Conservation (phyloP, 2,797 vertebrate species). For the Champsocephalus esox region DNA sequence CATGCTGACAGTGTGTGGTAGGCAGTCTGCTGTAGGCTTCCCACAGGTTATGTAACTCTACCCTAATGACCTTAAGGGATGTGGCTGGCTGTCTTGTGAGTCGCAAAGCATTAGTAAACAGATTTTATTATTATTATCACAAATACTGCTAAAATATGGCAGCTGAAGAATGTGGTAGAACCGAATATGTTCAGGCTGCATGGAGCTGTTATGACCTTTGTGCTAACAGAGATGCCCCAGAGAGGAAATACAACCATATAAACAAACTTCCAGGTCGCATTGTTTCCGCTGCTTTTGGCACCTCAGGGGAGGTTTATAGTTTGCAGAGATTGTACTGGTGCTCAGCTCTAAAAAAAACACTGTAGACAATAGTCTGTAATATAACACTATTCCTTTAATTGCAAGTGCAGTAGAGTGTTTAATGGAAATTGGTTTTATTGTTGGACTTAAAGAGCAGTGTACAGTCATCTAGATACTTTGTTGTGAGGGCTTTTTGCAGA, state of each 20-base stretch:
- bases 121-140: conserved; percentile 39
- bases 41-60: conserved; percentile 79
- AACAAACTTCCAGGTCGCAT: conserved; percentile 71
- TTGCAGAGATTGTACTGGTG: conserved; percentile 46
- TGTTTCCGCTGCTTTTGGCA: conserved; percentile 61
- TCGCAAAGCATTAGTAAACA: conserved; percentile 52
- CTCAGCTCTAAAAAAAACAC: conserved; percentile 35
- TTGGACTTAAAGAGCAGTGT: conserved; percentile 28
- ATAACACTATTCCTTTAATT: conserved; percentile 50
- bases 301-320: conserved; percentile 45
- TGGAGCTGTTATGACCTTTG: conserved; percentile 67
- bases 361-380: conserved; percentile 47
- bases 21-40: conserved; percentile 73
- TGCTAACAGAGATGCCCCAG: conserved; percentile 59
- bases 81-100: conserved; percentile 73
- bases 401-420: conserved; percentile 35
- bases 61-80: conserved; percentile 79
- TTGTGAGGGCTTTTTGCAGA: conserved; percentile 45
- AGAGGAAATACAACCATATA: conserved; percentile 71
- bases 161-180: conserved; percentile 34
- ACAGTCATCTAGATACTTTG: conserved; percentile 58
- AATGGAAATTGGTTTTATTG: conserved; percentile 55
- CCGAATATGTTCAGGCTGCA: conserved; percentile 45
- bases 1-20: conserved; percentile 77
- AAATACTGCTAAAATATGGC: conserved; percentile 25